These are phyloP conservation scores for Gobius niger DNA, from an alignment of 2,113 vertebrate species.

Conservation along the genomic window DNA sequence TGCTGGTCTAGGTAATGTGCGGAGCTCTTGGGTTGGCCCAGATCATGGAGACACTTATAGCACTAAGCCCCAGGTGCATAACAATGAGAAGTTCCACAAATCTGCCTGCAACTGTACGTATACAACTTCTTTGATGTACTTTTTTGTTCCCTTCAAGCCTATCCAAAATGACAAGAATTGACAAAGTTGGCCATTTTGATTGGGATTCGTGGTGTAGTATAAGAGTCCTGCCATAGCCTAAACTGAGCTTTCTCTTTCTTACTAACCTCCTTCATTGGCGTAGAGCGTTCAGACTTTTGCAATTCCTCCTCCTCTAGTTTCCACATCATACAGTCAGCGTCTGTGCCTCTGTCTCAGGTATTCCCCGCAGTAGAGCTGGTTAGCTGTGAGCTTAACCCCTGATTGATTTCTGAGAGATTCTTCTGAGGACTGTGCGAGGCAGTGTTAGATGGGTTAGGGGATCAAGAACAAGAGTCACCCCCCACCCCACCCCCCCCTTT, in stretches of 20 bases:
- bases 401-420: slow-evolving; percentile 68
- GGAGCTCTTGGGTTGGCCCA: slow-evolving; percentile 19
- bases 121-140: not conserved
- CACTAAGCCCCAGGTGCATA: slow-evolving; percentile 62
- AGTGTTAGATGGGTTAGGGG: slow-evolving; percentile 28
- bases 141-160: not conserved
- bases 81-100: slow-evolving; percentile 46
- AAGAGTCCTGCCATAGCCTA: no score
- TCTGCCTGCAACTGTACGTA: not conserved
- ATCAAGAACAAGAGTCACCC: slow-evolving; percentile 55
- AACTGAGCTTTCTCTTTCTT: no score
- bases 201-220: no score
- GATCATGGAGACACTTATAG: slow-evolving; percentile 43
- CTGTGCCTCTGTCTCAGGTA: slow-evolving; percentile 37
- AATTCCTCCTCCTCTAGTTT: not conserved
- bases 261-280: no score
- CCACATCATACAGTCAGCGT: not conserved
- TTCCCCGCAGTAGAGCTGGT: slow-evolving; percentile 63
- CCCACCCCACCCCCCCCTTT: slow-evolving; percentile 17
- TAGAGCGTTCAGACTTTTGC: not conserved
- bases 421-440: slow-evolving; percentile 34
- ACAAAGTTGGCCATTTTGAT: no score
- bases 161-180: no score
- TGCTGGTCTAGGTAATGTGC: not conserved
- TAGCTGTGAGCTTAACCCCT: slow-evolving; percentile 71